These are phyloP conservation scores for Pseudomyrmex sp. DNA, from an alignment of 1,140 invertebrate species.

Conservation along the genomic window DNA sequence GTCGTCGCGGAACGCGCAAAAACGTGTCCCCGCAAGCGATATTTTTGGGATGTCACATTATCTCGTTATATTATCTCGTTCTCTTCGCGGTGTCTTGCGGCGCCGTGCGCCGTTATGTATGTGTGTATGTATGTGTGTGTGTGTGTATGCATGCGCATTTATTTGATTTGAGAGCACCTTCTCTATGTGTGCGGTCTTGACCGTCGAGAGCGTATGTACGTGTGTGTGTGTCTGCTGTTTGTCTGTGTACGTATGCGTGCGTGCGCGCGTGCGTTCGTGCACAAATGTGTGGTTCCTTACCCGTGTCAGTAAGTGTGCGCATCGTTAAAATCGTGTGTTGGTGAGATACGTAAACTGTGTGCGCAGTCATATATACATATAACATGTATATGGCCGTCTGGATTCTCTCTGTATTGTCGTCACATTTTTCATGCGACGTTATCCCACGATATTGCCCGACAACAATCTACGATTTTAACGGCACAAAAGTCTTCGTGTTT, in stretches of 20 bases:
- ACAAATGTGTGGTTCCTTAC: neutral
- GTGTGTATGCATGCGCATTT: slow-evolving; percentile 31
- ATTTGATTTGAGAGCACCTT: neutral
- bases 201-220: slow-evolving; percentile 39
- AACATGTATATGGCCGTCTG: neutral
- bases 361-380: neutral
- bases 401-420: slow-evolving; percentile 65
- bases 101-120: slow-evolving; percentile 28
- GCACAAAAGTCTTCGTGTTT: slow-evolving; percentile 28
- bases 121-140: slow-evolving; percentile 15
- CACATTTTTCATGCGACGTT: slow-evolving; percentile 67
- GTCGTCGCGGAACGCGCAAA: slow-evolving; percentile 44
- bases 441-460: slow-evolving; percentile 62
- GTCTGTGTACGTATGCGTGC: slow-evolving; percentile 3
- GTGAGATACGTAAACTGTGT: slow-evolving; percentile 44
- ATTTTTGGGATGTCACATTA: slow-evolving; percentile 81
- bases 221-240: neutral
- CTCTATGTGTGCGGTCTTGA: slow-evolving; percentile 10
- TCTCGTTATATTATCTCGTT: slow-evolving; percentile 61
- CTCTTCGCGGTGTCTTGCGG: slow-evolving; percentile 54
- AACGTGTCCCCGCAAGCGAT: slow-evolving; percentile 72
- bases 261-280: neutral
- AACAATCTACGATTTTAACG: slow-evolving; percentile 67
- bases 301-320: slow-evolving; percentile 11
- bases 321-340: slow-evolving; percentile 15